Percentiles rank a stretch among this genome's conserved stretches.
These are phyloP conservation scores for Galendromus occidentalis DNA, from an alignment of 1,140 invertebrate species.

Conservation along the genomic window DNA sequence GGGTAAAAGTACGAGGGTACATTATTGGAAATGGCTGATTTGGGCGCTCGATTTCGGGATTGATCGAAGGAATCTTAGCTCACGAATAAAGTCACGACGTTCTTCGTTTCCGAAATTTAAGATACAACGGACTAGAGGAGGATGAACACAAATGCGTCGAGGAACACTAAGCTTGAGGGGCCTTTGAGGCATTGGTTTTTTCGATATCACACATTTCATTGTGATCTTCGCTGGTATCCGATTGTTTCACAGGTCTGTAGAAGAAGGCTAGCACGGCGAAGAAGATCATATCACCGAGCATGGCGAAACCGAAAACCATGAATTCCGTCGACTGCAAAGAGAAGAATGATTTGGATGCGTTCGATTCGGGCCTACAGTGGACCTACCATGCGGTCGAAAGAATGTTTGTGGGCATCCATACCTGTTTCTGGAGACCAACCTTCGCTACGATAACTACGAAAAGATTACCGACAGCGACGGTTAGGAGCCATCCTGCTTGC, in stretches of 20 bases:
- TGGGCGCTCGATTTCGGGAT: no score
- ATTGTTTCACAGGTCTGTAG: conserved; percentile 28
- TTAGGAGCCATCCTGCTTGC: conserved; percentile 68
- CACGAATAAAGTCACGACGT: no score
- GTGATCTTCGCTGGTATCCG: neutral
- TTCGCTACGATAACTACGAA: conserved; percentile 69
- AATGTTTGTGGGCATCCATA: no score
- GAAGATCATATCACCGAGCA: conserved; percentile 56
- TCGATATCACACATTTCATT: neutral
- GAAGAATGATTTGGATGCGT: neutral
- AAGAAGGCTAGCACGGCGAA: conserved; percentile 49
- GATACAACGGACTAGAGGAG: no score
- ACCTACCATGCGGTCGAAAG: conserved; percentile 12
- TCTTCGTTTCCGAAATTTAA: no score
- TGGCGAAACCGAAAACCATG: conserved; percentile 64
- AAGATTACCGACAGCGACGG: conserved; percentile 71
- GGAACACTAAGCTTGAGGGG: no score
- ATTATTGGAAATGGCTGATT: no score
- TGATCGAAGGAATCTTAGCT: no score
- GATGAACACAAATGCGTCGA: no score
- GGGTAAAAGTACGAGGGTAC: no score
- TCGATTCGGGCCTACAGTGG: neutral
- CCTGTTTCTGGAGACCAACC: conserved; percentile 38
- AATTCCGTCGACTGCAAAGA: conserved; percentile 54
- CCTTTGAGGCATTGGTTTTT: no score